phyloP scores from a whole-genome alignment of 2,888 invertebrate genomes.

The Hypolimnas misippus region DNA sequence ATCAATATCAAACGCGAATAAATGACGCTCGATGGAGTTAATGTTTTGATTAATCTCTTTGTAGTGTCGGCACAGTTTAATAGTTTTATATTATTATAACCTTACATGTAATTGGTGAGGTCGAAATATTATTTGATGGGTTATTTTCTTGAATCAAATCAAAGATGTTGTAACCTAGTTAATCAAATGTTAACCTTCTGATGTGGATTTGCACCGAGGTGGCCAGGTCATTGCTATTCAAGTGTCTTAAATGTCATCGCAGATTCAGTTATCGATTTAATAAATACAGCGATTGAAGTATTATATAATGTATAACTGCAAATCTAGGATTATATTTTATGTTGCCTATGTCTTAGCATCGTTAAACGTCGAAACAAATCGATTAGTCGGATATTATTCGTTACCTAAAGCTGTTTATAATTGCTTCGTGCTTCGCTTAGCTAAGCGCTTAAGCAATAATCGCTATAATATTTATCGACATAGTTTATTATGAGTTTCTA shows the following conservation, averaged over 20 bases:
- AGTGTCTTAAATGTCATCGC: not conserved
- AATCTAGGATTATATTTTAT: not conserved
- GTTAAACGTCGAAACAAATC: conserved; percentile 39
- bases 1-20: conserved; percentile 8
- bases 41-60: conserved; percentile 16
- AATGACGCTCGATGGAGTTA: conserved; percentile 20
- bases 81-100: conserved; percentile 50
- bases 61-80: conserved; percentile 45
- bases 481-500: conserved; percentile 29
- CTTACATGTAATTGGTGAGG: conserved; percentile 50
- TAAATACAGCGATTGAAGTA: not conserved
- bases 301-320: conserved; percentile 1
- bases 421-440: conserved; percentile 41
- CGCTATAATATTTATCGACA: conserved; percentile 33
- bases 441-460: conserved; percentile 41
- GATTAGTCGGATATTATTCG: conserved; percentile 36
- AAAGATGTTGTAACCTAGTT: conserved; percentile 33
- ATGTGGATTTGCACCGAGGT: conserved; percentile 1
- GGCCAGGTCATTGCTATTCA: not conserved
- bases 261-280: not conserved
- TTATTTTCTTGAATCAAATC: conserved; percentile 45
- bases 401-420: conserved; percentile 40
- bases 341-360: not conserved
- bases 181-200: conserved; percentile 26
- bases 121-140: conserved; percentile 46